A percentile compares a stretch with the other conserved stretches of the same genome.
phyloP scores from a whole-genome alignment of 2,888 invertebrate genomes.

The Lobophora halterata region DNA sequence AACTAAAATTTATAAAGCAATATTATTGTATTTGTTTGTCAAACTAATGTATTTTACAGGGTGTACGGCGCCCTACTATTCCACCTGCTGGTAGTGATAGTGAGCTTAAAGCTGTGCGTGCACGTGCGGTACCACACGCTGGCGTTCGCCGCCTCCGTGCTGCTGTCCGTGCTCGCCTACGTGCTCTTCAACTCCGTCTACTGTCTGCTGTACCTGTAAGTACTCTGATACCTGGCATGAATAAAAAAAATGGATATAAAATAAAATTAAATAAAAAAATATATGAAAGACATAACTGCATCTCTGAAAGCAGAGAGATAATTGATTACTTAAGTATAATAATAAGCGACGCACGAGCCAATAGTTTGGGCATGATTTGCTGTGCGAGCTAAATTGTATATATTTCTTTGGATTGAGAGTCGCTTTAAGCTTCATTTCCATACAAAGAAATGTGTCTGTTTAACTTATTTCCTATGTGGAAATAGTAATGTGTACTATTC shows the following conservation, averaged over 20 bases:
- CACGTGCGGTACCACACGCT: slow-evolving; percentile 82
- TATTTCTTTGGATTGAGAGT: too few relatives aligned
- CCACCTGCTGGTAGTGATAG: slow-evolving; percentile 78
- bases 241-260: neutral
- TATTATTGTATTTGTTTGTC: neutral
- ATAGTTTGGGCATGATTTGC: too few relatives aligned
- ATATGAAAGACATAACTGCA: too few relatives aligned
- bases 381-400: too few relatives aligned
- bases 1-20: too few relatives aligned
- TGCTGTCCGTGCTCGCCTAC: slow-evolving; percentile 75
- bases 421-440: too few relatives aligned
- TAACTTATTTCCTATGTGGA: too few relatives aligned
- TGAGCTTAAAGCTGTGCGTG: slow-evolving; percentile 82
- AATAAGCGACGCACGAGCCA: too few relatives aligned
- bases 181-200: slow-evolving; percentile 78
- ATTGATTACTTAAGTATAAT: too few relatives aligned
- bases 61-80: slow-evolving; percentile 82
- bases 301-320: too few relatives aligned
- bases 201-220: slow-evolving; percentile 82
- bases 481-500: too few relatives aligned
- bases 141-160: slow-evolving; percentile 71
- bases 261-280: neutral
- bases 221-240: slow-evolving; percentile 31
- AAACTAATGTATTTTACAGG: slow-evolving; percentile 42
- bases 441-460: too few relatives aligned